Percentiles rank a stretch among this genome's conserved stretches.
These are phyloP conservation scores for Myotis lucifugus DNA, from an alignment of 2,113 vertebrate genomes.

Conservation along the genomic window DNA sequence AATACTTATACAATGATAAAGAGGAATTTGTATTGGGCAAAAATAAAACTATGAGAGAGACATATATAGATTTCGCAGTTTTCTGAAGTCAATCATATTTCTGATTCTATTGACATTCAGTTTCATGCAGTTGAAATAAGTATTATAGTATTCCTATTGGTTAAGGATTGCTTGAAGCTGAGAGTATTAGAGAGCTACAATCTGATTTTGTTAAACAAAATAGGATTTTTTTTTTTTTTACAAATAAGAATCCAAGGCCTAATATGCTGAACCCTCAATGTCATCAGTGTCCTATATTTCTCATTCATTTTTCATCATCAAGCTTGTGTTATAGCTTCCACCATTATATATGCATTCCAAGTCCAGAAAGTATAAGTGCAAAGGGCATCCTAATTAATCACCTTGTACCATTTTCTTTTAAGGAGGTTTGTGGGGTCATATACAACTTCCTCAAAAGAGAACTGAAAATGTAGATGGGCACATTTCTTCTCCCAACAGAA, in stretches of 20 bases:
- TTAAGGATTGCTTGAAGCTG: background rate
- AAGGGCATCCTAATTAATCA: background rate
- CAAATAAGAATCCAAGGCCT: background rate
- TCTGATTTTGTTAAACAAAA: background rate
- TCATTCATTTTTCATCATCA: background rate
- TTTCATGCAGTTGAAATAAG: background rate
- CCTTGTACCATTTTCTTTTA: background rate
- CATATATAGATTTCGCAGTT: background rate
- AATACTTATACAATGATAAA: background rate
- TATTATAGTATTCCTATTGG: background rate
- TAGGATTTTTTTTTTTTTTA: background rate
- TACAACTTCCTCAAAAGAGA: background rate
- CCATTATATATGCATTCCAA: background rate
- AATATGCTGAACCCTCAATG: background rate
- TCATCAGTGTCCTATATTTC: background rate
- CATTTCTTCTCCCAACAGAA: background rate
- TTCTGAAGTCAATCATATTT: background rate
- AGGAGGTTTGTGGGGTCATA: background rate
- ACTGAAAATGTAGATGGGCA: background rate
- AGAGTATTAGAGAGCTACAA: background rate
- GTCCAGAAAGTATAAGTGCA: background rate
- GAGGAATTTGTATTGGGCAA: background rate
- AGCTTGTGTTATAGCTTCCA: background rate
- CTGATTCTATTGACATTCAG: background rate
- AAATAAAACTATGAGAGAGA: background rate